phyloP scores from a whole-genome alignment of 1,140 invertebrate genomes.

The Oncopodura yosiiana region DNA sequence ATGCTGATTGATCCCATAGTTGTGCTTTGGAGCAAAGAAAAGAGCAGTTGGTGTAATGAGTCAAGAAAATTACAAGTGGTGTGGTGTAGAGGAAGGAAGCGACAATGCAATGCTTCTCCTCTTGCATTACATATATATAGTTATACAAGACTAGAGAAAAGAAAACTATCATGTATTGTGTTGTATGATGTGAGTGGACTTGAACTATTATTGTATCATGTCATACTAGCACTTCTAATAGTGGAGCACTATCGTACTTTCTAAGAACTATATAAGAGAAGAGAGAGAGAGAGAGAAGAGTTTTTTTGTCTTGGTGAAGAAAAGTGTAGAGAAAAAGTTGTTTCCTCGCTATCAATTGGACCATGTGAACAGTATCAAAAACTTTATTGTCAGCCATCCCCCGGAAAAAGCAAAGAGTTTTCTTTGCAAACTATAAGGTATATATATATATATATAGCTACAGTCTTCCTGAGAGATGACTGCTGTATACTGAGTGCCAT shows the following conservation, averaged over 20 bases:
- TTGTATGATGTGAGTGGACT: neutral
- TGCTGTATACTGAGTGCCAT: neutral
- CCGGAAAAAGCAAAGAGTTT: conserved; percentile 24
- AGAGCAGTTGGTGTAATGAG: too few relatives aligned
- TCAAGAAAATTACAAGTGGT: too few relatives aligned
- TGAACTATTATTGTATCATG: too few relatives aligned
- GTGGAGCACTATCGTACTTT: neutral
- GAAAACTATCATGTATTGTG: neutral
- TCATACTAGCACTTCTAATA: neutral
- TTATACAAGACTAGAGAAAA: too few relatives aligned
- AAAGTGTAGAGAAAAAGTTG: conserved; percentile 21
- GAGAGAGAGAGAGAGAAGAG: neutral
- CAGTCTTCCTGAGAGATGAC: neutral
- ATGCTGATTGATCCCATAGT: too few relatives aligned
- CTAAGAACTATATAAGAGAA: neutral
- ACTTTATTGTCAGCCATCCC: conserved; percentile 34
- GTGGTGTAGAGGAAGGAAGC: too few relatives aligned
- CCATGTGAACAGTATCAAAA: conserved; percentile 34
- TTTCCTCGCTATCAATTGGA: conserved; percentile 29
- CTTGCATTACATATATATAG: too few relatives aligned
- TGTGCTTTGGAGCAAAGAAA: too few relatives aligned
- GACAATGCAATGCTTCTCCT: too few relatives aligned
- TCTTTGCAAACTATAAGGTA: neutral
- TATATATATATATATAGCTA: neutral
- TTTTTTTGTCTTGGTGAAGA: neutral